These are phyloP conservation scores for Phataginus tetradactyla DNA, from an alignment of 2,797 vertebrate genomes.

Conservation along the genomic window DNA sequence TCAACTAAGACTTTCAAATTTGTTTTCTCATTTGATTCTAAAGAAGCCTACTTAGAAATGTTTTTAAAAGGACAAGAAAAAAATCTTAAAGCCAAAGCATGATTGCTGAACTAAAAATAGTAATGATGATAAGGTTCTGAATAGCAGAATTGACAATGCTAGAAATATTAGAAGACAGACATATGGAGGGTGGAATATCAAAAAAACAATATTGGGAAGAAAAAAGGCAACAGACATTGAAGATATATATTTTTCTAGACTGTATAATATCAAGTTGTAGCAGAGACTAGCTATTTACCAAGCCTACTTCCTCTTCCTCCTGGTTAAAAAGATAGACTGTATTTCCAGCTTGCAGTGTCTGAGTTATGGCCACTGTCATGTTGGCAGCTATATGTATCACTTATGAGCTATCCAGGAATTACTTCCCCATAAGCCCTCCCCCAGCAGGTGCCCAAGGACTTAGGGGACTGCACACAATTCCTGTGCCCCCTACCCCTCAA, in stretches of 20 bases:
- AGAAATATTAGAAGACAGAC: slow-evolving; percentile 32
- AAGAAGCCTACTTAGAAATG: not conserved
- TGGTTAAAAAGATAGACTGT: not conserved
- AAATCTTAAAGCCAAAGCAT: not conserved
- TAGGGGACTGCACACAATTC: no score
- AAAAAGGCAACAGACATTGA: not conserved
- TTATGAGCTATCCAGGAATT: not conserved
- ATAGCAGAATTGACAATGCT: not conserved
- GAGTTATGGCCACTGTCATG: not conserved
- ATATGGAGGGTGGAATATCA: not conserved
- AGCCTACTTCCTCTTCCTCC: not conserved
- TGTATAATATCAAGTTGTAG: not conserved
- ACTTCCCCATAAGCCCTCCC: no score
- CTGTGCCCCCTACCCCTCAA: no score
- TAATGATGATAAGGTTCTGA: not conserved
- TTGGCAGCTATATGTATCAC: not conserved
- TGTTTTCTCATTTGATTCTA: slow-evolving; percentile 27
- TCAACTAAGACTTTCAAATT: slow-evolving; percentile 41
- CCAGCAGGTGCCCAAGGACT: no score
- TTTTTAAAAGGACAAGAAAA: not conserved
- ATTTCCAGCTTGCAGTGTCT: not conserved
- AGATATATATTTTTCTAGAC: not conserved
- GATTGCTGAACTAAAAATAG: slow-evolving; percentile 20
- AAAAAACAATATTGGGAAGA: not conserved
- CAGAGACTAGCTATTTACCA: slow-evolving; percentile 13